Conservation (phyloP, 2,888 invertebrate species). For the Seira ritae region DNA sequence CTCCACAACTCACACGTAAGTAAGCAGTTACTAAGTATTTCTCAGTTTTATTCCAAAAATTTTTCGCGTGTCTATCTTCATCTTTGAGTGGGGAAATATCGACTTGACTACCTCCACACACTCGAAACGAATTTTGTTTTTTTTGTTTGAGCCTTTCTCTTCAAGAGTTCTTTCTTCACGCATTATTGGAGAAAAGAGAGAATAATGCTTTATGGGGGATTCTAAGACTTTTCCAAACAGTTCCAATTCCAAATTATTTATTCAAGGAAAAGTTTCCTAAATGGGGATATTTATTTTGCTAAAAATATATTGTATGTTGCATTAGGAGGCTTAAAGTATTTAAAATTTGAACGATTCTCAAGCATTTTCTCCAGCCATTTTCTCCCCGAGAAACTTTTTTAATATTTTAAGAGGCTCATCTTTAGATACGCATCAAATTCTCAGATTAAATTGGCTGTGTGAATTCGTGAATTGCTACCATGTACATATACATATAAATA, state of each 20-base stretch:
- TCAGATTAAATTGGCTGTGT: not conserved
- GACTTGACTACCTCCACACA: no score
- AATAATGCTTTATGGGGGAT: conserved; percentile 1
- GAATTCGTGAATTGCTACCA: no score
- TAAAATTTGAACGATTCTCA: not conserved
- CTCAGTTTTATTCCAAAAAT: no score
- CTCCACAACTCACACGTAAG: no score
- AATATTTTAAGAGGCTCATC: conserved; percentile 14
- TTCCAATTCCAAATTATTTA: not conserved
- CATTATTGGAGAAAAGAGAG: no score
- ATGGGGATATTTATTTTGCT: not conserved
- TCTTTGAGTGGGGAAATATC: no score
- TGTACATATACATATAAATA: no score
- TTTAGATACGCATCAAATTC: conserved; percentile 6
- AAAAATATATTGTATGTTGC: not conserved
- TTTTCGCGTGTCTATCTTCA: no score
- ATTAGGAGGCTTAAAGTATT: conserved; percentile 11
- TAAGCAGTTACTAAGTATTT: no score
- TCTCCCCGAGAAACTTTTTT: not conserved
- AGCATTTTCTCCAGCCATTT: not conserved
- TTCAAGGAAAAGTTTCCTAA: not conserved
- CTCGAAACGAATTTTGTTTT: no score
- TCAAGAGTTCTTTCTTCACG: no score
- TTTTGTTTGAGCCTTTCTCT: no score
- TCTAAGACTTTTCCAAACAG: not conserved